Percentiles rank a stretch among this genome's conserved stretches.
phyloP scores from a whole-genome alignment of 2,888 invertebrate species.

The Scaptodrosophila latifasciaeformis region DNA sequence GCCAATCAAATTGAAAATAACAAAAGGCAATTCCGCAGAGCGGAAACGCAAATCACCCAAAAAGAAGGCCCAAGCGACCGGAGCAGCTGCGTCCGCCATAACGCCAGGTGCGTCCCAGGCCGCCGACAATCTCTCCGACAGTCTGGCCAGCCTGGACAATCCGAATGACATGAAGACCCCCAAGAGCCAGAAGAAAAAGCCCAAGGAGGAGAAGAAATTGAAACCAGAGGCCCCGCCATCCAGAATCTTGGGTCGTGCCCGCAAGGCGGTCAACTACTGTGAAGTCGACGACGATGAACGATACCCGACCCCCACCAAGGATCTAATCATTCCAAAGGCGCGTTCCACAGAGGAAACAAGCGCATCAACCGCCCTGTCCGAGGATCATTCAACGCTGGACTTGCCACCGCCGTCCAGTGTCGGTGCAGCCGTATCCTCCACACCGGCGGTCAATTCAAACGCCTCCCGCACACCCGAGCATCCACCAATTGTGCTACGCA shows the following conservation, averaged over 20 bases:
- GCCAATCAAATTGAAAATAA: conserved; percentile 71
- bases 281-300: conserved; percentile 77
- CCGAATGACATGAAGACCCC: conserved; percentile 42
- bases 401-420: conserved; percentile 52
- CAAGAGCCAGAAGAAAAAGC: conserved; percentile 61
- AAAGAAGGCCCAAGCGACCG: conserved; percentile 38
- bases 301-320: conserved; percentile 69
- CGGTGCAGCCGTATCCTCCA: conserved; percentile 33
- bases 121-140: conserved; percentile 30
- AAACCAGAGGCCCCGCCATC: conserved; percentile 73
- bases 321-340: conserved; percentile 75
- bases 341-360: conserved; percentile 19
- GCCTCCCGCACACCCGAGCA: conserved; percentile 76
- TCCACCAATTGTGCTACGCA: conserved; percentile 90
- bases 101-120: conserved; percentile 51
- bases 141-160: conserved; percentile 4
- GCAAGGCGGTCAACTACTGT: conserved; percentile 81
- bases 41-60: conserved; percentile 71
- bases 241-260: conserved; percentile 75
- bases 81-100: conserved; percentile 22
- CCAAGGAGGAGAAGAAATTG: conserved; percentile 71
- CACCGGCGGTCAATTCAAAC: too few species aligned
- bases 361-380: conserved; percentile 35
- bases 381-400: conserved; percentile 41
- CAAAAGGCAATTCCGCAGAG: conserved; percentile 69